Evolutionary conservation across 2,888 invertebrate species (phyloP).

Genomic region (Sphaerophoria taeniata): DNA sequence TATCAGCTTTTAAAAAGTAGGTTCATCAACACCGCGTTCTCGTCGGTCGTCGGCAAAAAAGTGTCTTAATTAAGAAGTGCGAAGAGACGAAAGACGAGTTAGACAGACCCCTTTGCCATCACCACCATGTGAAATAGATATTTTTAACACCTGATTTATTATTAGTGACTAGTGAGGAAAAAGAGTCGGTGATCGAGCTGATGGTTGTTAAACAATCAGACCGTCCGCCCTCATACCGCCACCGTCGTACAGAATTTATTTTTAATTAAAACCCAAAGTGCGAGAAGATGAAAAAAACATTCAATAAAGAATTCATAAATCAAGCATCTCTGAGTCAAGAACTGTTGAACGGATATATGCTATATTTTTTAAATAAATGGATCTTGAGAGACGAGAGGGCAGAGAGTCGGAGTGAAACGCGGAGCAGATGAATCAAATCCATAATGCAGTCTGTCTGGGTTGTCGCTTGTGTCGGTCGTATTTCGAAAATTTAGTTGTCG

Average conservation of each 20-base stretch:
- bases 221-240: not conserved
- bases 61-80: constrained; percentile 55
- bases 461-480: constrained; percentile 34
- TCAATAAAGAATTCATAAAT: constrained; percentile 56
- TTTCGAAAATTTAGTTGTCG: not conserved
- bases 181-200: constrained; percentile 8
- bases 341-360: constrained; percentile 12
- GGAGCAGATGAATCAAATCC: constrained; percentile 62
- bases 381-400: constrained; percentile 52
- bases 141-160: constrained; percentile 69
- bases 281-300: constrained; percentile 14
- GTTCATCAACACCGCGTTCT: constrained; percentile 37
- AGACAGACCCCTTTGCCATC: not conserved
- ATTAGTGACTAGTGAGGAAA: constrained; percentile 2
- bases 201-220: constrained; percentile 20
- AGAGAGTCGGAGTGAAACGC: constrained; percentile 48
- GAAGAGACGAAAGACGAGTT: constrained; percentile 30
- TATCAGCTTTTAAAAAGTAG: not conserved
- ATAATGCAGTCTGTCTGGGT: constrained; percentile 49
- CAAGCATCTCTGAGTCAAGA: constrained; percentile 39
- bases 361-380: not conserved
- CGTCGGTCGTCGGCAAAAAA: constrained; percentile 27
- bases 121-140: constrained; percentile 47
- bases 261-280: constrained; percentile 58
- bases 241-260: constrained; percentile 16